These are phyloP conservation scores for Etheostoma spectabile DNA, from an alignment of 2,113 vertebrate species.

Conservation along the genomic window DNA sequence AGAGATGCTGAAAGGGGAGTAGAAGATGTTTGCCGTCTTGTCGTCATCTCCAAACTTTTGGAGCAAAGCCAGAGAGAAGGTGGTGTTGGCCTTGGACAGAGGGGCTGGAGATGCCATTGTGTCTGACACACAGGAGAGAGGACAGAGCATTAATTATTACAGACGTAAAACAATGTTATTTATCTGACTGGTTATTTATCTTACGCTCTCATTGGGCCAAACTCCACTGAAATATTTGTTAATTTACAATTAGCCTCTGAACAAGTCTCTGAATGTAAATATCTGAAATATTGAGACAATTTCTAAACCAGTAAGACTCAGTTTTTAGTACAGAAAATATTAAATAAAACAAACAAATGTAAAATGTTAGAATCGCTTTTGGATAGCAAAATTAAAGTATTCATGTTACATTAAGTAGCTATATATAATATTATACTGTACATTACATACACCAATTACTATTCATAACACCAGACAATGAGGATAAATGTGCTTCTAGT, in stretches of 20 bases:
- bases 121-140: background rate
- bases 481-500: no score
- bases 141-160: background rate
- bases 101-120: slow-evolving; percentile 51
- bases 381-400: no score
- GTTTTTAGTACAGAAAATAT: background rate
- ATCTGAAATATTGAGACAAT: background rate
- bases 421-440: no score
- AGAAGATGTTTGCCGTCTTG: no score
- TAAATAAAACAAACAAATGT: background rate
- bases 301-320: background rate
- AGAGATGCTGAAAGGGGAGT: slow-evolving; percentile 76
- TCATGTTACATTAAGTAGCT: no score
- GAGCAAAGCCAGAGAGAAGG: no score
- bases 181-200: no score
- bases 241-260: background rate
- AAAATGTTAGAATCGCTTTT: no score
- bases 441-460: no score
- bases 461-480: no score
- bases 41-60: no score
- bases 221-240: background rate
- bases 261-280: background rate
- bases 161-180: no score
- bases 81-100: slow-evolving; percentile 78
- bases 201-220: background rate